Evolutionary conservation across 2,888 invertebrate species (phyloP).

Genomic region (Gastrophysa polygoni): DNA sequence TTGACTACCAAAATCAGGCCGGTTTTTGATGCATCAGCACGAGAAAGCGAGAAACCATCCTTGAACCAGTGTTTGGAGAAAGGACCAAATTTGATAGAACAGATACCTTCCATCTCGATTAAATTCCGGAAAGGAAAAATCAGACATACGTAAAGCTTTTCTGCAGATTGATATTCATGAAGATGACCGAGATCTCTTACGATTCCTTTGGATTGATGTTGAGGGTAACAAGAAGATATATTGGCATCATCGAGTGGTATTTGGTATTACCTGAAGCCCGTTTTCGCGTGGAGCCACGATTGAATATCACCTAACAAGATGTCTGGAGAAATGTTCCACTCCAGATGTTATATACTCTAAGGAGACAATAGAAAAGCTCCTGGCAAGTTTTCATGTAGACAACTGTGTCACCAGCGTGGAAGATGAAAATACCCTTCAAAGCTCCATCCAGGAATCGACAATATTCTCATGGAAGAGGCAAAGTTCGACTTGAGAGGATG

Average conservation of each 20-base stretch:
- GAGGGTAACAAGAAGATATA: slow-evolving; percentile 22
- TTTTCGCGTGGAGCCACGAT: slow-evolving; percentile 30
- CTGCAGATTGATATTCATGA: slow-evolving; percentile 41
- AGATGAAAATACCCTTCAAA: not conserved
- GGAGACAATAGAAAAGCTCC: slow-evolving; percentile 9
- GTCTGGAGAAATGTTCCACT: no score
- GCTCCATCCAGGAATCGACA: slow-evolving; percentile 15
- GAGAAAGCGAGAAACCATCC: slow-evolving; percentile 32
- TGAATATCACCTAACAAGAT: slow-evolving; percentile 21
- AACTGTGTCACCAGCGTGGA: slow-evolving; percentile 25
- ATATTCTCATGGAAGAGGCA: slow-evolving; percentile 15
- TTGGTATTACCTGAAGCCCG: slow-evolving; percentile 26
- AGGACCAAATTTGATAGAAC: slow-evolving; percentile 20
- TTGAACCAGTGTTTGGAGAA: slow-evolving; percentile 38
- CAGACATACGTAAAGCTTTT: slow-evolving; percentile 37
- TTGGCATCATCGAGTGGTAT: slow-evolving; percentile 24
- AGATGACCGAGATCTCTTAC: slow-evolving; percentile 41
- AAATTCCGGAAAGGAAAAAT: not conserved
- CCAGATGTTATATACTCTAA: not conserved
- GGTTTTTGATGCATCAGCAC: slow-evolving; percentile 42
- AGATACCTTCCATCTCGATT: slow-evolving; percentile 22
- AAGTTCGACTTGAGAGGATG: slow-evolving; percentile 22
- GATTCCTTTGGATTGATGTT: slow-evolving; percentile 41
- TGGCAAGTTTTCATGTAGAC: slow-evolving; percentile 24
- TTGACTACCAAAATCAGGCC: slow-evolving; percentile 36